Evolutionary conservation across 2,888 invertebrate species (phyloP), one percentile per base, ranked within the genome.

Genomic region (Charanyca ferruginea): DNA sequence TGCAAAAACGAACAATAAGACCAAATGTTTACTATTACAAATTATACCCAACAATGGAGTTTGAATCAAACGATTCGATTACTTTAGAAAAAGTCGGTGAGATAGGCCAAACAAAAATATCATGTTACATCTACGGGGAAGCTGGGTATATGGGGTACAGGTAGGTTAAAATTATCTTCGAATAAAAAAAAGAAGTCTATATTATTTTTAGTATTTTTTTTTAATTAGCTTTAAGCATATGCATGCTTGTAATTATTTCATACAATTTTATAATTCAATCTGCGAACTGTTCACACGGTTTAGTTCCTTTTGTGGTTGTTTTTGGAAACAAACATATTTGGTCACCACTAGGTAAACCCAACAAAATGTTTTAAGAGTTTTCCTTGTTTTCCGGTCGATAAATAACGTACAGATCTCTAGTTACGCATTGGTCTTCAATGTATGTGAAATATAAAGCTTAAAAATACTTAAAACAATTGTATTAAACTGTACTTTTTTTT

Each of bases 1-100:
- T 28, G 62, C 67, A 91, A 91, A 91, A 89, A 79, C 51, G 45
- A 80, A 93, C 90, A 92, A 91, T 86, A 72, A 73, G 70, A 67
- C 84, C 86, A 90, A 93, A 93, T 95, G 91, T 95, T 95, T 94
- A 94, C 94, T 91, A 88, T 94, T 90, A 87, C 91, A 87, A 95
- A 95, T 95, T 95, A 94, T 92, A 81, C 85, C 51, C 71, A 79
- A 94, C 91, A 93, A 94, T 87, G 62, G 76, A 79, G 66, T 66
- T 73, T 83, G 80, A 87, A 86, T 86, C 77, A 81, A 83, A 86
- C 84, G 80, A 87, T 91, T 89, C 87, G 74, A 89, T 91, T 89
- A 83, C 89, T 82, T 71, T 81, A 75, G 44, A 73, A 87, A 89
- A 85, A 69, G 79, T 83, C 77, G 85, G 83, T 77, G 74, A 80